A percentile compares a stretch with the other conserved stretches of the same genome.
phyloP scores from a whole-genome alignment of 2,888 invertebrate genomes.

The Lamellibrachia columna region DNA sequence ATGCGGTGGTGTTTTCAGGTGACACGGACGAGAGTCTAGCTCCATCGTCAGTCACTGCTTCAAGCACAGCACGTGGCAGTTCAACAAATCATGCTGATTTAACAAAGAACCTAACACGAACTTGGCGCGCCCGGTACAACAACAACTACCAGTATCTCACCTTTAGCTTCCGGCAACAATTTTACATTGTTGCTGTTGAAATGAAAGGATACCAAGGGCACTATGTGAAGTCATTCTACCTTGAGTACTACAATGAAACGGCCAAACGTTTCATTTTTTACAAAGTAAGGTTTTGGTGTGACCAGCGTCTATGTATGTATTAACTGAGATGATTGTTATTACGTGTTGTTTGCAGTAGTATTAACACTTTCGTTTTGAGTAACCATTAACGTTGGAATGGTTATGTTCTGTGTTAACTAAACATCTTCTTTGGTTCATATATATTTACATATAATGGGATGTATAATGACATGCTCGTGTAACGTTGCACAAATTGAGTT shows the following conservation, averaged over 20 bases:
- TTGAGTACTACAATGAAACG: background rate
- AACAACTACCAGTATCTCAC: background rate
- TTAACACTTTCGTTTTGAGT: too few species aligned
- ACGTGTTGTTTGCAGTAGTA: too few species aligned
- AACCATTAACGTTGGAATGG: too few species aligned
- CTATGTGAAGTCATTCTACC: background rate
- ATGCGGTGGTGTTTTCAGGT: background rate
- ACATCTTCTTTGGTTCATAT: too few species aligned
- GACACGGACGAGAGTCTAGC: background rate
- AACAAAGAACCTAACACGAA: background rate
- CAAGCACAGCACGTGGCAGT: background rate
- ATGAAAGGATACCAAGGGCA: background rate
- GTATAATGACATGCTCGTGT: too few species aligned
- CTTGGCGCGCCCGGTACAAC: background rate
- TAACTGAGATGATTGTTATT: too few species aligned
- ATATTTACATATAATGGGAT: too few species aligned
- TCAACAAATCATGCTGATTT: background rate
- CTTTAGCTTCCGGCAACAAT: background rate
- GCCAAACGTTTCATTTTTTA: background rate
- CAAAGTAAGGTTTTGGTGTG: background rate
- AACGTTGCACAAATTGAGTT: too few species aligned
- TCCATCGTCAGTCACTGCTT: background rate
- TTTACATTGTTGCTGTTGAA: background rate
- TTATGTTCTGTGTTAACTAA: too few species aligned
- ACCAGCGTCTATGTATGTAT: background rate